Base-by-base conservation (phyloP, 2,797 vertebrate genomes). In the Pogoniulus pusillus region DNA sequence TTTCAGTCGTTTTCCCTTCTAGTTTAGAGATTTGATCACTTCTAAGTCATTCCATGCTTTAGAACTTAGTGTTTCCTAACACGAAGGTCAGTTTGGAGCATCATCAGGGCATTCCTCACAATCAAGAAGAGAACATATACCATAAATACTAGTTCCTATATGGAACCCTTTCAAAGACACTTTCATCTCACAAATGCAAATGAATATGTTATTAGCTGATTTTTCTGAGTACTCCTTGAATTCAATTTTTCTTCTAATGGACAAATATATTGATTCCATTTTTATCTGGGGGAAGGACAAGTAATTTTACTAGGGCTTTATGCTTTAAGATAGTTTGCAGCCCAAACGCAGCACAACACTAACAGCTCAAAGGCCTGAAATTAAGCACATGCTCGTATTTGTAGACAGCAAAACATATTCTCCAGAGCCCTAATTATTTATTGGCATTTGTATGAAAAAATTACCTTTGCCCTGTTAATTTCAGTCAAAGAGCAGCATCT, bases 401-500 rank as follows among this genome's bases (percentile, higher is more conserved):
- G 90, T 70, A 92, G 94, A 88, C 83, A 93, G 90, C 62, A 83
- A 79, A 94, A 91, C 39, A 37, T 87, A 83, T 81, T 95, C 93
- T 94, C 84, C 60, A 70, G 73, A 51, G 72, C 34, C 82, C 84
- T 95, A 95, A 95, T 95, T 97, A 90, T 85, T 87, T 91, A 94
- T 90, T 85, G 55, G 90, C 85, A 81, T 94, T 89, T 92, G 54
- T 93, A 39, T 83, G 58, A 96, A 87, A 85, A 75, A 81, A 95
- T 95, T 95, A 89, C 45, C 69, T 94, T 91, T 93, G 86, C 62
- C 22, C 70, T 91, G 74, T 76, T 90, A 68, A 89, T 77, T 83
- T 94, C 80, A 74, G 84, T 88, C 74, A 91, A 92, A 94, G 75
- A 60, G 62, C 87, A 96, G 76, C 80, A 63, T 92, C 91, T 93